Conservation (phyloP, 2,888 invertebrate genomes). For the Lithophane leautieri region DNA sequence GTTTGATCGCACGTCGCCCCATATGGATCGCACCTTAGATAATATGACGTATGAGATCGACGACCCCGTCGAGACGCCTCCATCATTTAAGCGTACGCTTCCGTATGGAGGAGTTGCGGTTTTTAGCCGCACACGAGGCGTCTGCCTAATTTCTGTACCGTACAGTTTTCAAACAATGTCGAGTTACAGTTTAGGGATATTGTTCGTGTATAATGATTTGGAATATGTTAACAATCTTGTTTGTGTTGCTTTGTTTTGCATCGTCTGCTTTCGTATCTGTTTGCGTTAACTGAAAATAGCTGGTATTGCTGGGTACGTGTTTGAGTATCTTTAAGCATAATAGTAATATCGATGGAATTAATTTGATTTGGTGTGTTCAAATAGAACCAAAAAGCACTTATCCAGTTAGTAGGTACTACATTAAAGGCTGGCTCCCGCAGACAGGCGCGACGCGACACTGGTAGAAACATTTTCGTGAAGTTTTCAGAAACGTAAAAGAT, state of each 20-base stretch:
- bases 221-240: constrained; percentile 46
- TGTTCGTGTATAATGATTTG: constrained; percentile 51
- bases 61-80: constrained; percentile 76
- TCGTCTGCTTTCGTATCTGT: constrained; percentile 32
- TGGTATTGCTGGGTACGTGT: constrained; percentile 12
- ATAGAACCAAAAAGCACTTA: not conserved
- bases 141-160: constrained; percentile 57
- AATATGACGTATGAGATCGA: constrained; percentile 74
- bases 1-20: constrained; percentile 46
- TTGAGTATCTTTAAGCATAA: constrained; percentile 4
- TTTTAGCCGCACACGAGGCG: constrained; percentile 62
- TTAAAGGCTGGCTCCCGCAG: too few species aligned
- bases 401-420: not conserved
- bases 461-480: too few species aligned
- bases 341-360: not conserved
- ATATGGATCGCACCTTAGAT: constrained; percentile 59
- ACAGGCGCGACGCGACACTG: too few species aligned
- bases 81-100: constrained; percentile 76
- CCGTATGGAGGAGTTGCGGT: constrained; percentile 72
- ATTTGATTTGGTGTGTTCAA: not conserved
- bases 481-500: too few species aligned
- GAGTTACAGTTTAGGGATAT: constrained; percentile 46
- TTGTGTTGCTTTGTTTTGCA: constrained; percentile 49
- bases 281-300: constrained; percentile 27
- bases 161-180: constrained; percentile 58